Base-by-base conservation (phyloP, 2,888 invertebrate species). In the Cactoblastis cactorum region DNA sequence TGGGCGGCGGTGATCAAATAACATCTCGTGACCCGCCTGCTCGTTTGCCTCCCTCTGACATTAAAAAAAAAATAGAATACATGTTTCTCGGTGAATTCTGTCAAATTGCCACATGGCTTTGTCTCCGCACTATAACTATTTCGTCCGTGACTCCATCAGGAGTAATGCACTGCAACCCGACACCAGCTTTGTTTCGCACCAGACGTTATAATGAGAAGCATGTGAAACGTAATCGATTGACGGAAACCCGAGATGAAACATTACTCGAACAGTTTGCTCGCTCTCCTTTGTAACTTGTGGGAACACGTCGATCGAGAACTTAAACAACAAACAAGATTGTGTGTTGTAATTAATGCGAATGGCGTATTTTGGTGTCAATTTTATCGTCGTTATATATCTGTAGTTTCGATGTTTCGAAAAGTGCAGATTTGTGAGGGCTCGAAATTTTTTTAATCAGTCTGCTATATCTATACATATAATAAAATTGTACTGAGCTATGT, bases 191-290 rank as follows among this genome's bases (percentile, higher is more conserved):
- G 86, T 86, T 87, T 83, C 83, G 74, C 72, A 74, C 64, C 80
- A 84, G 83, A 84, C 83, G 82, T 69, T 79, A 82, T 86, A 87
- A 86, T 85, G 85, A 86, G 86, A 83, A 83, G 79, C 83, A 83
- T 82, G 82, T 80, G 86, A 81, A 83, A 82, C 71, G 77, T 77
- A 80, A 83, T 80, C 84, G 83, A 85, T 80, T 76, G 77, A 70
- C 67, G 77, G 85, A 67, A 77, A 85, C 75, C 58, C 70, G 85
- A 86, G 79, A 80, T 59, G 85, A 72, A 83, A 84, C 66, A 65
- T 58, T 76, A 86, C 67, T 67, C 76, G 62, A 58, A 72, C 71
- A n/a, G n/a, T n/a, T n/a, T n/a, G 78, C 77, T 70, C 71, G 71
- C 71, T 65, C 61, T 58, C 58, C 57, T 64, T 67, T 65, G 63